A percentile compares a stretch with the other conserved stretches of the same genome.
Conservation (phyloP, 2,113 vertebrate genomes). For the Alouatta palliata region DNA sequence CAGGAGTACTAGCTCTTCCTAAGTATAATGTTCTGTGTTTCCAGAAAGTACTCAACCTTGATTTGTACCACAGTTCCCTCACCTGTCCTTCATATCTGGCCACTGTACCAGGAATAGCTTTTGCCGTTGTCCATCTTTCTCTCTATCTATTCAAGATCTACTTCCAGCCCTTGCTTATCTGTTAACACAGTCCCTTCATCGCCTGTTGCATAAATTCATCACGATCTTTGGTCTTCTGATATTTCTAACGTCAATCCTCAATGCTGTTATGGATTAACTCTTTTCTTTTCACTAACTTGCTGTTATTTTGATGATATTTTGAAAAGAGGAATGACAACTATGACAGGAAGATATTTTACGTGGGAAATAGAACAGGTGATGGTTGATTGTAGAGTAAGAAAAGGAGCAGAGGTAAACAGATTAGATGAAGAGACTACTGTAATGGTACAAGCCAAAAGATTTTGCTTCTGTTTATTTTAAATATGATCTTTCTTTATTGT, state of each 20-base stretch:
- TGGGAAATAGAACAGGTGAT: background rate
- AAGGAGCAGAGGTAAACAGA: background rate
- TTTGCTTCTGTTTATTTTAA: slow-evolving; percentile 2
- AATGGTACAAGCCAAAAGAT: background rate
- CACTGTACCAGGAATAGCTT: background rate
- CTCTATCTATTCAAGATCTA: background rate
- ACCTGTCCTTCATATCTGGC: background rate
- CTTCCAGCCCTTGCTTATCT: background rate
- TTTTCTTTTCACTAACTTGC: background rate
- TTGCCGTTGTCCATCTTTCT: background rate
- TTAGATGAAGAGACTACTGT: background rate
- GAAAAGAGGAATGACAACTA: background rate
- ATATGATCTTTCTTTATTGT: background rate
- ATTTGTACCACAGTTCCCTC: background rate
- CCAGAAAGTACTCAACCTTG: background rate
- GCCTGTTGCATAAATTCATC: background rate
- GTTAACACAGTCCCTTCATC: background rate
- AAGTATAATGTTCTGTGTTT: background rate
- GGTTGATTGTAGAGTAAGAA: too few relatives aligned
- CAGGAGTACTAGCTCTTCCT: background rate
- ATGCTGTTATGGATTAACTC: background rate
- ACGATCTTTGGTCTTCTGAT: background rate
- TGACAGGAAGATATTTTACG: background rate
- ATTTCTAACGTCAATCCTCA: background rate
- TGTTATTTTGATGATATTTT: background rate